Percentiles rank a stretch among this genome's conserved stretches.
These are phyloP conservation scores for Todiramphus saurophagus DNA, from an alignment of 2,113 vertebrate genomes.

Conservation along the genomic window DNA sequence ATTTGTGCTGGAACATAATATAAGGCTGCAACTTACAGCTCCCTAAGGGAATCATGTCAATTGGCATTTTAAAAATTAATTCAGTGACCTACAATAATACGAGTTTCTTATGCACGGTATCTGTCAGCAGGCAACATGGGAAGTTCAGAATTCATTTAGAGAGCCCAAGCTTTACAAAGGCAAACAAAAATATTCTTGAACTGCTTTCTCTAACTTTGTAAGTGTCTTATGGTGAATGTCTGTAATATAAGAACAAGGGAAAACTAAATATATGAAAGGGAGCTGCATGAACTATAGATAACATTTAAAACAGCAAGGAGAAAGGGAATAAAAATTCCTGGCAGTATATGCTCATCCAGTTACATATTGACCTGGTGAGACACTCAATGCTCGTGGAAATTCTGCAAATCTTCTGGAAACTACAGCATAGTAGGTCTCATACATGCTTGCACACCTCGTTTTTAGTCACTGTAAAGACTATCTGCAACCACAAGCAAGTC, in stretches of 20 bases:
- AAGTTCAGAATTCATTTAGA: slow-evolving; percentile 64
- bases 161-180: slow-evolving; percentile 35
- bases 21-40: slow-evolving; percentile 77
- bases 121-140: slow-evolving; percentile 68
- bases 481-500: not conserved
- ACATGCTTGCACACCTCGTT: not conserved
- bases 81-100: slow-evolving; percentile 94
- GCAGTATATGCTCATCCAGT: not conserved
- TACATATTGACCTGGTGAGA: not conserved
- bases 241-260: not conserved
- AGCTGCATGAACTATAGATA: not conserved
- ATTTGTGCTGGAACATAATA: slow-evolving; percentile 77
- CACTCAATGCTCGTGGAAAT: not conserved
- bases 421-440: not conserved
- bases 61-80: slow-evolving; percentile 92
- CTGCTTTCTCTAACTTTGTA: slow-evolving; percentile 22
- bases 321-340: not conserved
- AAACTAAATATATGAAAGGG: not conserved
- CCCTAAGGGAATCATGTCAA: slow-evolving; percentile 84
- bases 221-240: not conserved
- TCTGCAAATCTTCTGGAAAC: not conserved
- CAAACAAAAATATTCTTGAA: slow-evolving; percentile 53
- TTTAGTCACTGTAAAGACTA: not conserved
- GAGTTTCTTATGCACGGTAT: slow-evolving; percentile 82
- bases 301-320: not conserved